Evolutionary conservation across 2,113 vertebrate species (phyloP), one percentile per base, ranked within the genome.

Genomic region (Rhizomys pruinosus): DNA sequence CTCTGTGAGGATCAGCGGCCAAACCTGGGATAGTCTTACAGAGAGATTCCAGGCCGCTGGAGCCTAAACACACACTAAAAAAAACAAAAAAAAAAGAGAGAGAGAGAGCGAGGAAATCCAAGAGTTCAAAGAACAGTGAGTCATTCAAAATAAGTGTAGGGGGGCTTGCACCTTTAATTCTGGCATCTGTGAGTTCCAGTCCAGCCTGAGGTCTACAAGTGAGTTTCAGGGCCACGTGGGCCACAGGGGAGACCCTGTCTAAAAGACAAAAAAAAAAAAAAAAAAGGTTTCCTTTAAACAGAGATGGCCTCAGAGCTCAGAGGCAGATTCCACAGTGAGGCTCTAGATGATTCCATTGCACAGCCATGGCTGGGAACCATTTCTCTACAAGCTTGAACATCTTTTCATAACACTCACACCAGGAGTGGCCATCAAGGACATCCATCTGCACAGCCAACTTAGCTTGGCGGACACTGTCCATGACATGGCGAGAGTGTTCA

Each of bases 401-500:
- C 72, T 71, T 91, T 34, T 57, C 61, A 32, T 66, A 95, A 55
- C 90, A 99, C 99, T 99, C 98, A 99, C 99, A 99, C 99, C 99
- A 99, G 39, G 99, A 99, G 3, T 98, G 99, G 78, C 99, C 99
- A n/a, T 99, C 99, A 0, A 94, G 97, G 63, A 99, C 97, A 7
- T 99, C 99, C 97, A 99, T 98, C 97, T 99, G 98, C 74, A 99
- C 99, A 0, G 99, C 99, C 92, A 99, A 95, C 34, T 98, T 98
- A 57, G 99, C 99, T 98, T 99, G 97, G 25, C 98, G 98, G 94
- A 99, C 98, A 2, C 99, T 99, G 94, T 99, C 98, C 97, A 99
- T 94, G 81, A 99, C 98, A 22, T 98, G 97, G 71, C 98, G 98
- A 34, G 98, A 97, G 1, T 98, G 98, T n/a, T 98, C 97, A 16